phyloP scores from a whole-genome alignment of 2,113 vertebrate species.

The Girardinichthys multiradiatus region DNA sequence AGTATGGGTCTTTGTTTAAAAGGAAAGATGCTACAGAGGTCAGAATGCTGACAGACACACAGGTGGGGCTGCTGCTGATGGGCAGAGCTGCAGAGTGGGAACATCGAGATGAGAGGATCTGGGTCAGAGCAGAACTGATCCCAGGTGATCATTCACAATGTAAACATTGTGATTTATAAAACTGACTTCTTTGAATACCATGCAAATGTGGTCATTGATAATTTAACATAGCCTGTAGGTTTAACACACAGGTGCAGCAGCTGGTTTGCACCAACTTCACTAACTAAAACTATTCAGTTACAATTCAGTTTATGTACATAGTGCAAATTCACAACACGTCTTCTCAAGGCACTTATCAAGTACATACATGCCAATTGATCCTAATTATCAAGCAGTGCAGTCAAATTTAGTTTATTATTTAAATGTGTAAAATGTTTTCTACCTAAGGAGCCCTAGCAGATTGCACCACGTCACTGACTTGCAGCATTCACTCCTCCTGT shows the following conservation, averaged over 20 bases:
- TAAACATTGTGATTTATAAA: background rate
- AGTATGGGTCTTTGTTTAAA: slow-evolving; percentile 63
- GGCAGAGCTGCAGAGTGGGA: slow-evolving; percentile 44
- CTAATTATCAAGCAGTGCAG: too few relatives aligned
- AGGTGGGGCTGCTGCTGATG: slow-evolving; percentile 45
- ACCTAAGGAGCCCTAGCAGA: too few relatives aligned
- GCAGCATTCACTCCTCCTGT: too few relatives aligned
- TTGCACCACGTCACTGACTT: too few relatives aligned
- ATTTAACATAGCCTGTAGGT: background rate
- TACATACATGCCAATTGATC: too few relatives aligned
- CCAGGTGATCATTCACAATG: background rate
- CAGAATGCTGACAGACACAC: slow-evolving; percentile 63
- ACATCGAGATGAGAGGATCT: slow-evolving; percentile 38
- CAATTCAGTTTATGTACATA: too few relatives aligned
- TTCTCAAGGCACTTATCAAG: too few relatives aligned
- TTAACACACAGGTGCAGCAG: background rate
- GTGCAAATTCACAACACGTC: too few relatives aligned
- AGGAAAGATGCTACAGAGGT: slow-evolving; percentile 27
- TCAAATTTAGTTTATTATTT: too few relatives aligned
- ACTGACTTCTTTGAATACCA: background rate
- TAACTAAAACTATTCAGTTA: too few relatives aligned
- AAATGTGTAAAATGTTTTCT: too few relatives aligned
- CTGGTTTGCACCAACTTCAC: background rate
- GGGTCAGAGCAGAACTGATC: background rate
- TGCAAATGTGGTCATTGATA: background rate